These are phyloP conservation scores for Alexandromys fortis DNA, from an alignment of 2,113 vertebrate genomes.

Conservation along the genomic window DNA sequence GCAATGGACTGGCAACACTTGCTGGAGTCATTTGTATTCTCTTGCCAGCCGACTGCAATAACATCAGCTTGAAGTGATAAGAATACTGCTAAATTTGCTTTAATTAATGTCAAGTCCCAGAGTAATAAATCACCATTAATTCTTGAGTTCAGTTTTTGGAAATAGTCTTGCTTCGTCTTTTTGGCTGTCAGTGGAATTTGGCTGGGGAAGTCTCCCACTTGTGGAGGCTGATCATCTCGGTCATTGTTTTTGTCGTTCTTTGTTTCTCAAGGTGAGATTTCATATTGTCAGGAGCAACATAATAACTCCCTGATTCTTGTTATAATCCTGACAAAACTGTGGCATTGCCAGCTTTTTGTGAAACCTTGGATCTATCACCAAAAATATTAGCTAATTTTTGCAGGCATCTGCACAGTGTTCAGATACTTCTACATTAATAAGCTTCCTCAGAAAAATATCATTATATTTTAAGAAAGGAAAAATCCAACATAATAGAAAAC, in stretches of 20 bases:
- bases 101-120: conserved; percentile 81
- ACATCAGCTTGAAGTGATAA: conserved; percentile 83
- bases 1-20: conserved; percentile 52
- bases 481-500: background rate
- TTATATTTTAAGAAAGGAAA: background rate
- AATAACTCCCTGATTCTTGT: background rate
- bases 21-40: conserved; percentile 80
- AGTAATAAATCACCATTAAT: conserved; percentile 85
- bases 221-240: conserved; percentile 40
- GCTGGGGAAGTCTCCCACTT: conserved; percentile 73
- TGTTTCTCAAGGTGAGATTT: conserved; percentile 71
- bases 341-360: background rate
- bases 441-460: background rate
- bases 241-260: conserved; percentile 57
- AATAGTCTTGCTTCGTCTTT: conserved; percentile 74
- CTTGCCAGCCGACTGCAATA: conserved; percentile 77
- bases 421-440: background rate
- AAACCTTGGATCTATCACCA: background rate
- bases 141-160: conserved; percentile 79
- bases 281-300: conserved; percentile 23
- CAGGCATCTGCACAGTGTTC: background rate
- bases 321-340: background rate
- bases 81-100: conserved; percentile 81
- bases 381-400: conserved; percentile 8
- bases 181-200: conserved; percentile 70